phyloP scores from a whole-genome alignment of 2,113 vertebrate genomes.

The Asarcornis scutulata region DNA sequence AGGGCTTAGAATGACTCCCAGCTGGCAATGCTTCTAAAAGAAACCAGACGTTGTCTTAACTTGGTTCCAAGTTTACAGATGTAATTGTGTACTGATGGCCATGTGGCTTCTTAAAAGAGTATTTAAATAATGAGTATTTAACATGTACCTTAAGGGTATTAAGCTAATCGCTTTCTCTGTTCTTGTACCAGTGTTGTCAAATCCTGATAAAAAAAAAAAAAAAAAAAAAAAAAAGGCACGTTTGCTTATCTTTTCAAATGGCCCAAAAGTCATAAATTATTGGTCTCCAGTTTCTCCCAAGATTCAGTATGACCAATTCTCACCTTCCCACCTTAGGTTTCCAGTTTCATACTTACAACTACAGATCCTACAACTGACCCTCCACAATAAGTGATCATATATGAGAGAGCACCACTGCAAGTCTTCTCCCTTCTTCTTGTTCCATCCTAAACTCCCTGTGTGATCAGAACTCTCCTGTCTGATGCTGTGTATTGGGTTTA shows the following conservation, averaged over 20 bases:
- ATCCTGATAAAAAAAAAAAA: not conserved
- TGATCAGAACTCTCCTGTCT: not conserved
- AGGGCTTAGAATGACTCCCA: not conserved
- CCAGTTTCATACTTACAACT: not conserved
- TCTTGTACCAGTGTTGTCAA: not conserved
- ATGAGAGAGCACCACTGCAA: not conserved
- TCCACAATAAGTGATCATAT: accelerated
- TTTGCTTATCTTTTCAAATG: not conserved
- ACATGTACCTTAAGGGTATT: not conserved
- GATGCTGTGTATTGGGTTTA: no score
- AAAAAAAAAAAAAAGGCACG: not conserved
- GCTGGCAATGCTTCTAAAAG: slow-evolving; percentile 2
- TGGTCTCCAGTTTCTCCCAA: not conserved
- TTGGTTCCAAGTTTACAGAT: not conserved
- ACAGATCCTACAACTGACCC: not conserved
- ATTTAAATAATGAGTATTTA: not conserved
- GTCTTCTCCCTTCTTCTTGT: not conserved
- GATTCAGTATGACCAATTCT: not conserved
- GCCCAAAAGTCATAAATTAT: not conserved
- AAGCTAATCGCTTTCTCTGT: not conserved
- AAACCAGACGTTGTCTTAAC: not conserved
- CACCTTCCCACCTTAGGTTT: not conserved
- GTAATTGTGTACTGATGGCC: not conserved
- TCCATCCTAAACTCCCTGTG: not conserved
- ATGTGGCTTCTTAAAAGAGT: not conserved